Percentiles rank a stretch among this genome's conserved stretches.
Conservation (phyloP, 53 echinoderm and acorn worm genomes). For the Arbacia lixula region DNA sequence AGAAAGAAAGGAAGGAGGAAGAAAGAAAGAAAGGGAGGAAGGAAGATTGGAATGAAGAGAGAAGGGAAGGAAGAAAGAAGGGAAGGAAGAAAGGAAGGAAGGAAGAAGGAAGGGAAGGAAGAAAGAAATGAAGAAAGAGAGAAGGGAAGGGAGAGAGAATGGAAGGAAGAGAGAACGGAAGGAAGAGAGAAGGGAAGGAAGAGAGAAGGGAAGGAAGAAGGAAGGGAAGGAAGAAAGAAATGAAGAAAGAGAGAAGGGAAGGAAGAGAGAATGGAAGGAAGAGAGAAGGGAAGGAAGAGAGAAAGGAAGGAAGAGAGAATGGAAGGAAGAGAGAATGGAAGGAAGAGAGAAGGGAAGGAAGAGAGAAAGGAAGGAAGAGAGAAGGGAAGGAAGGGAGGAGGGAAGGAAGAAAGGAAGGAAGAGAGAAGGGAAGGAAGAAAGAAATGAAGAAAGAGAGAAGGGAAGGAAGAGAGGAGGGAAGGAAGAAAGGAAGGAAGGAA, state of each 20-base stretch:
- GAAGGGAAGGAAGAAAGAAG: no score
- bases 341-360: not conserved
- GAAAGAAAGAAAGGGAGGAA: no score
- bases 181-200: not conserved
- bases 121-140: not conserved
- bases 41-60: no score
- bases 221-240: not conserved
- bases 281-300: not conserved
- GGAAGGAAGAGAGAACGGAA: not conserved
- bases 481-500: not conserved
- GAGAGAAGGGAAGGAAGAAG: not conserved
- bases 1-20: not conserved
- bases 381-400: not conserved
- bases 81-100: not conserved
- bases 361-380: not conserved
- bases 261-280: not conserved
- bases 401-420: not conserved
- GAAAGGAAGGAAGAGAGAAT: not conserved
- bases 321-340: not conserved
- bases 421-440: not conserved
- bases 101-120: not conserved
- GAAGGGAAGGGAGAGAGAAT: not conserved
- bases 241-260: not conserved
- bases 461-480: conserved; percentile 8
- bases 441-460: no score